phyloP scores from a whole-genome alignment of 2,888 invertebrate genomes.

The Gryllus longicercus region DNA sequence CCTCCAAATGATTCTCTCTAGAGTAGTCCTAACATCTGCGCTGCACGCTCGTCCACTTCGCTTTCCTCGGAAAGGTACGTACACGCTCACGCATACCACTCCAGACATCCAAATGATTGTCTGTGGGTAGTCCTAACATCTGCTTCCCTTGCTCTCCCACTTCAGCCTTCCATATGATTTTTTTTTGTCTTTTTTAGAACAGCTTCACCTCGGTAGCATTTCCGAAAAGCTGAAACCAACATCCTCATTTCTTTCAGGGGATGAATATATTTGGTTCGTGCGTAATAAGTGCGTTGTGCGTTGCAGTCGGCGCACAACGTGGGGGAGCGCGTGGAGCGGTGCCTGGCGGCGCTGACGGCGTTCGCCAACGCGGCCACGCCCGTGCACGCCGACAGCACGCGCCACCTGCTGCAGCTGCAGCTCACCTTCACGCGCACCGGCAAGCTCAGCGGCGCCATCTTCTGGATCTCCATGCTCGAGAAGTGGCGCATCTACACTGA shows the following conservation, averaged over 20 bases:
- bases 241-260: no score
- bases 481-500: slow-evolving; percentile 76
- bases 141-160: slow-evolving; percentile 74
- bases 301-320: slow-evolving; percentile 57
- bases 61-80: slow-evolving; percentile 70
- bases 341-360: slow-evolving; percentile 68
- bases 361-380: slow-evolving; percentile 83
- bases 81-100: no score
- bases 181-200: no score
- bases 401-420: slow-evolving; percentile 75
- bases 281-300: not conserved
- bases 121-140: slow-evolving; percentile 53
- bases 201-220: no score
- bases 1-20: no score
- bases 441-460: slow-evolving; percentile 83
- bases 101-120: no score
- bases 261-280: slow-evolving; percentile 32
- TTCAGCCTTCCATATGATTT: slow-evolving; percentile 56
- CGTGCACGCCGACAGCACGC: slow-evolving; percentile 79
- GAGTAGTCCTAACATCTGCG: slow-evolving; percentile 40
- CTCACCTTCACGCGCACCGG: slow-evolving; percentile 81
- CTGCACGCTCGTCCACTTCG: slow-evolving; percentile 75
- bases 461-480: slow-evolving; percentile 81
- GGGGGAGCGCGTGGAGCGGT: slow-evolving; percentile 62
- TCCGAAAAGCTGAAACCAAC: no score